These are phyloP conservation scores for Oncorhynchus clarkii DNA, from an alignment of 2,113 vertebrate species.

Conservation along the genomic window DNA sequence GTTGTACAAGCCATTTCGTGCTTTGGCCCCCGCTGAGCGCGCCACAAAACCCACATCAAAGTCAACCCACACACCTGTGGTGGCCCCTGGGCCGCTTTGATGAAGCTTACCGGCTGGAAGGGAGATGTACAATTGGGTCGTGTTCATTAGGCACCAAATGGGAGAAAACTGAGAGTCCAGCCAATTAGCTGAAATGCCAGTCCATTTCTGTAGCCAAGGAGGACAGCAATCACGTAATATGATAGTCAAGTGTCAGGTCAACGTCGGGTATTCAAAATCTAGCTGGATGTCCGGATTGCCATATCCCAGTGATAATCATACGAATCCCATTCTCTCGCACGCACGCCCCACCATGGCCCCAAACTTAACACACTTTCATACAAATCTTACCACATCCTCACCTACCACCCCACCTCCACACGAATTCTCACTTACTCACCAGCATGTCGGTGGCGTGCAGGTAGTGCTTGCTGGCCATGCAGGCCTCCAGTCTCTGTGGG, in stretches of 20 bases:
- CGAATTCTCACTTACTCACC: slow-evolving; percentile 53
- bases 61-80: slow-evolving; percentile 12
- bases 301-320: too few species aligned
- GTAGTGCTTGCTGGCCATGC: slow-evolving; percentile 96
- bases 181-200: too few species aligned
- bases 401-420: neutral
- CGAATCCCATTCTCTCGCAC: neutral
- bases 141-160: too few species aligned
- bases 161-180: too few species aligned
- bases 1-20: slow-evolving; percentile 30
- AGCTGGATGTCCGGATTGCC: too few species aligned
- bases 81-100: too few species aligned
- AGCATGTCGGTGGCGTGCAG: slow-evolving; percentile 95
- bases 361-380: neutral
- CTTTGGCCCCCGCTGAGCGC: slow-evolving; percentile 34
- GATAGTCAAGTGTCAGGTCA: too few species aligned
- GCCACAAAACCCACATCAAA: slow-evolving; percentile 56
- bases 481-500: slow-evolving; percentile 89
- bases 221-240: too few species aligned
- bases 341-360: neutral
- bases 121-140: too few species aligned
- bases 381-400: neutral
- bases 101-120: too few species aligned
- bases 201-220: too few species aligned
- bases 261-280: too few species aligned